Evolutionary conservation across 1,140 invertebrate species (phyloP).

Genomic region (Pseudomyrmex dendroicus): DNA sequence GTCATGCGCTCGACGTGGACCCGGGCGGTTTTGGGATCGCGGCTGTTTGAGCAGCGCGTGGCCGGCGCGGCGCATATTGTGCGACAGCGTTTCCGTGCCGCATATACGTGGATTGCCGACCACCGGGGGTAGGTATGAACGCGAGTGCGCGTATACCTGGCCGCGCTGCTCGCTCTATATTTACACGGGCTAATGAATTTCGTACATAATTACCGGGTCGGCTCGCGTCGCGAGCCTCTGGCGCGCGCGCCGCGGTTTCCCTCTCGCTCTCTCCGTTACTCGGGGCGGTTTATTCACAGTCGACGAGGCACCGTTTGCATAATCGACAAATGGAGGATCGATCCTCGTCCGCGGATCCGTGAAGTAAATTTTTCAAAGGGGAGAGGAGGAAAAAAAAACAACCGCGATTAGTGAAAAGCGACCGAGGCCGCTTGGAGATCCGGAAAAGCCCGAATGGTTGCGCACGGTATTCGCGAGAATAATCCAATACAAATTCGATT

Average conservation of each 20-base stretch:
- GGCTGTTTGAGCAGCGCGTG: conserved; percentile 22
- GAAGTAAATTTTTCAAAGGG: not conserved
- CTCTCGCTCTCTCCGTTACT: conserved; percentile 8
- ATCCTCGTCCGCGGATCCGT: not conserved
- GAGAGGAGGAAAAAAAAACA: not conserved
- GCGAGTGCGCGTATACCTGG: not conserved
- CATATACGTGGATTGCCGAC: too few species aligned
- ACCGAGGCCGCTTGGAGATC: too few species aligned
- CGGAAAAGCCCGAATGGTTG: too few species aligned
- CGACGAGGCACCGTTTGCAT: conserved; percentile 12
- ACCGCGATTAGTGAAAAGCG: not conserved
- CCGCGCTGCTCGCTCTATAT: conserved; percentile 61
- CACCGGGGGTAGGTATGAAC: not conserved
- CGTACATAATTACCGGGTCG: conserved; percentile 73
- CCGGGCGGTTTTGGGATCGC: not conserved
- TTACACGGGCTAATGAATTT: conserved; percentile 81
- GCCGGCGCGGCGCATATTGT: not conserved
- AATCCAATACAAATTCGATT: too few species aligned
- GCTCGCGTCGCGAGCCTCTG: conserved; percentile 32
- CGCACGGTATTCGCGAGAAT: not conserved
- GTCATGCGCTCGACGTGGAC: not conserved
- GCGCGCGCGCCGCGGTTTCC: conserved; percentile 24
- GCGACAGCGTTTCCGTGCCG: not conserved
- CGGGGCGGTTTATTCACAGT: conserved; percentile 36
- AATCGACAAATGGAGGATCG: conserved; percentile 27